Evolutionary conservation across 2,888 invertebrate genomes (phyloP).

Genomic region (Cecidostiba fungosa): DNA sequence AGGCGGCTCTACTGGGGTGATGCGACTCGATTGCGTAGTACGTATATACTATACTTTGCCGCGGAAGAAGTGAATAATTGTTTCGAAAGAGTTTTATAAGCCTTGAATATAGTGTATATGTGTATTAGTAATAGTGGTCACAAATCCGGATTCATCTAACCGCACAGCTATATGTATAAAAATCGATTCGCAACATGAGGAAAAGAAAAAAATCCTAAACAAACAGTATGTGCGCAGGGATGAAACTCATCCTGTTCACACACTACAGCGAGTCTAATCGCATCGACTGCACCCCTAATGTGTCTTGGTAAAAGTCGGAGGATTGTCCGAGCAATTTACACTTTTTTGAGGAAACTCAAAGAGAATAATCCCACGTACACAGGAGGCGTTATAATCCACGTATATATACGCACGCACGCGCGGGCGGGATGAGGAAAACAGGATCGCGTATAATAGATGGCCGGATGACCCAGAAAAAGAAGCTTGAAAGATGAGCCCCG

Average conservation of each 20-base stretch:
- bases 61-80: constrained; percentile 11
- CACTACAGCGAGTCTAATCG: constrained; percentile 55
- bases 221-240: constrained; percentile 39
- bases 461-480: constrained; percentile 68
- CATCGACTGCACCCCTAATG: constrained; percentile 40
- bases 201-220: constrained; percentile 54
- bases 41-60: background rate
- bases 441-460: constrained; percentile 64
- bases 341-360: constrained; percentile 71
- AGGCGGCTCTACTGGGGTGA: no score
- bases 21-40: no score
- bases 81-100: background rate
- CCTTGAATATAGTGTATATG: background rate
- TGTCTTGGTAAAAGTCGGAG: constrained; percentile 48
- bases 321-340: constrained; percentile 78
- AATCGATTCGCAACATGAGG: background rate
- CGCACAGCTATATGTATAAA: no score
- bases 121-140: background rate
- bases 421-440: constrained; percentile 47
- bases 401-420: constrained; percentile 56
- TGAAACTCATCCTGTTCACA: background rate
- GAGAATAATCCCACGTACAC: constrained; percentile 62
- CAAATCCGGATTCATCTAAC: no score
- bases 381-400: background rate
- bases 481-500: constrained; percentile 62